Conservation (phyloP, 2,888 invertebrate genomes). For the Conomelus anceps region DNA sequence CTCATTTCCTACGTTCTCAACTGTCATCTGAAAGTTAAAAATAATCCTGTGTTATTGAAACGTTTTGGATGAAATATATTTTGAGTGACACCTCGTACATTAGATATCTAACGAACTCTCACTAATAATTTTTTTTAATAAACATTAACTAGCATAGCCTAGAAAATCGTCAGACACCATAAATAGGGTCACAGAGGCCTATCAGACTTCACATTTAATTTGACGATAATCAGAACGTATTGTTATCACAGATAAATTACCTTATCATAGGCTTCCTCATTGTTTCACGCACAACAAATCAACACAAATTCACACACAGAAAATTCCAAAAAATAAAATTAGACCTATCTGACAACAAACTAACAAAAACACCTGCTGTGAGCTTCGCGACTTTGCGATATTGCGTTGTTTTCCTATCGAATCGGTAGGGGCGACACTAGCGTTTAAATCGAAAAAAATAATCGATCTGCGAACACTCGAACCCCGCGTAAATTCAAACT, state of each 20-base stretch:
- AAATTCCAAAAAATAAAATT: slow-evolving; percentile 22
- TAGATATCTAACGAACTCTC: background rate
- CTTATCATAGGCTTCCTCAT: slow-evolving; percentile 28
- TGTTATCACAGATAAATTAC: slow-evolving; percentile 12
- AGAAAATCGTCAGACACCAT: slow-evolving; percentile 35
- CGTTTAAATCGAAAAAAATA: slow-evolving; percentile 1
- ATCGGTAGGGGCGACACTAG: slow-evolving; percentile 28
- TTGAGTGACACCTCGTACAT: background rate
- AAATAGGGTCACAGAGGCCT: slow-evolving; percentile 34
- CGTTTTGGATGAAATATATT: background rate
- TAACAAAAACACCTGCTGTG: slow-evolving; percentile 32
- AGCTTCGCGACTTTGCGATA: slow-evolving; percentile 31
- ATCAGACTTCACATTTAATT: slow-evolving; percentile 6
- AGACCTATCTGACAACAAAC: slow-evolving; percentile 31
- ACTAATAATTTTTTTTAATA: slow-evolving; percentile 12
- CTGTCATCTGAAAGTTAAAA: slow-evolving; percentile 23
- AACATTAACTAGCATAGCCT: slow-evolving; percentile 31
- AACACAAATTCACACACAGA: slow-evolving; percentile 17
- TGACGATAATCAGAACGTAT: background rate
- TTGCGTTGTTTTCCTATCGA: slow-evolving; percentile 26
- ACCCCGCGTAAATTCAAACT: background rate
- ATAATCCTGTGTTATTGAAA: background rate
- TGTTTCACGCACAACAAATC: slow-evolving; percentile 23
- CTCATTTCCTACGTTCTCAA: slow-evolving; percentile 28
- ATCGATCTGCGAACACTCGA: background rate